Percentiles rank a stretch among this genome's conserved stretches.
phyloP scores from a whole-genome alignment of 2,113 vertebrate genomes.

The Solea senegalensis region DNA sequence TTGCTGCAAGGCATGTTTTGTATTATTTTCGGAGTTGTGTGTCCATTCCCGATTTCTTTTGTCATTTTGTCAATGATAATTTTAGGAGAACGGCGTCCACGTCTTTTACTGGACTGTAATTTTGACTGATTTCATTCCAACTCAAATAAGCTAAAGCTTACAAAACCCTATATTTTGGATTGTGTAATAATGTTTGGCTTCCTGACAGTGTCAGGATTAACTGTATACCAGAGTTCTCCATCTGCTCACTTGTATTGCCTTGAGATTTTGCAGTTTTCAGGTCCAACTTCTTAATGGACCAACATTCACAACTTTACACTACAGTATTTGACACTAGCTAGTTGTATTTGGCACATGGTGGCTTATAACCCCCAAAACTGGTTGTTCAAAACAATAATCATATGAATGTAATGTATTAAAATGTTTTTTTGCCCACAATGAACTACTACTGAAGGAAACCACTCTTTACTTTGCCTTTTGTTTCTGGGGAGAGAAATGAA shows the following conservation, averaged over 20 bases:
- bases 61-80: conserved; percentile 40
- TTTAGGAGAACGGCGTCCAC: conserved; percentile 48
- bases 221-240: conserved; percentile 32
- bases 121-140: conserved; percentile 69
- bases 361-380: conserved; percentile 29
- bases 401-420: conserved; percentile 66
- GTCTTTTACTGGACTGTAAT: conserved; percentile 64
- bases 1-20: conserved; percentile 75
- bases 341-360: conserved; percentile 51
- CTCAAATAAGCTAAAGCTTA: conserved; percentile 42
- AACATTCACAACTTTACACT: conserved; percentile 50
- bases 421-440: conserved; percentile 33
- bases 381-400: conserved; percentile 42
- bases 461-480: conserved; percentile 49
- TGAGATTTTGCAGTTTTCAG: conserved; percentile 55
- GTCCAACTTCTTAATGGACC: conserved; percentile 47
- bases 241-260: conserved; percentile 65
- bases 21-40: conserved; percentile 64
- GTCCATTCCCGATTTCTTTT: conserved; percentile 65
- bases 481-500: conserved; percentile 26
- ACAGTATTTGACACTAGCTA: conserved; percentile 58
- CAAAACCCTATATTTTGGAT: conserved; percentile 33
- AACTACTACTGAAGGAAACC: conserved; percentile 54
- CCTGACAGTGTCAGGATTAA: conserved; percentile 37
- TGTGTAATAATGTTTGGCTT: conserved; percentile 28